Evolutionary conservation across 2,113 vertebrate genomes (phyloP).

Genomic region (Hiodon alosoides): DNA sequence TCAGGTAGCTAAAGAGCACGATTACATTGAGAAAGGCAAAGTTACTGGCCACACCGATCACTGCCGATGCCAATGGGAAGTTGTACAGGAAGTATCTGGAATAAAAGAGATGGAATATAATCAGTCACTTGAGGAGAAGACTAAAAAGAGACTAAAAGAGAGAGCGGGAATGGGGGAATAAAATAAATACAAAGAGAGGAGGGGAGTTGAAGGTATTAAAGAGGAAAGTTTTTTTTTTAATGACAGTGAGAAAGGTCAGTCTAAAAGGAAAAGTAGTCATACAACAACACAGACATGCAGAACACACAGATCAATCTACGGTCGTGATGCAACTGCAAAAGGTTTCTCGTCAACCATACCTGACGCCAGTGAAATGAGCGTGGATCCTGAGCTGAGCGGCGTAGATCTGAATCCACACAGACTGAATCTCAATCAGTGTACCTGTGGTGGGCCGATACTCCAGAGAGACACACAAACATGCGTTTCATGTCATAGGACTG

Average conservation of each 20-base stretch:
- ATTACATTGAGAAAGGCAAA: conserved; percentile 78
- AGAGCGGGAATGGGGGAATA: conserved; percentile 16
- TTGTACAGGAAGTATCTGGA: conserved; percentile 41
- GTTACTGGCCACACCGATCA: conserved; percentile 78
- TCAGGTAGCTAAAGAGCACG: conserved; percentile 80
- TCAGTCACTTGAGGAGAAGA: not conserved
- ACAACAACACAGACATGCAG: not conserved
- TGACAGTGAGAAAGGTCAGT: not conserved
- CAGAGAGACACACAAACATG: not conserved
- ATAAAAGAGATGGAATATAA: conserved; percentile 19
- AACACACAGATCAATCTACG: not conserved
- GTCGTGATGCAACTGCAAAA: not conserved
- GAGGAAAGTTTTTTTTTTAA: not conserved
- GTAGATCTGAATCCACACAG: conserved; percentile 75
- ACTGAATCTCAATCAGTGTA: conserved; percentile 75
- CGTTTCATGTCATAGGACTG: not conserved
- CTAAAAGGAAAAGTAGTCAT: not conserved
- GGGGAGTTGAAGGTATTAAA: not conserved
- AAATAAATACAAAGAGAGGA: conserved; percentile 12
- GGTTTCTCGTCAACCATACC: conserved; percentile 45
- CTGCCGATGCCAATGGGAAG: conserved; percentile 79
- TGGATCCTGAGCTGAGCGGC: conserved; percentile 79
- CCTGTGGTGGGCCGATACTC: conserved; percentile 74
- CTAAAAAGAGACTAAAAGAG: conserved; percentile 31
- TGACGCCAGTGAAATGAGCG: conserved; percentile 79